A percentile compares a stretch with the other conserved stretches of the same genome.
Evolutionary conservation across 1,140 invertebrate genomes (phyloP).

Genomic region (Varroa destructor): DNA sequence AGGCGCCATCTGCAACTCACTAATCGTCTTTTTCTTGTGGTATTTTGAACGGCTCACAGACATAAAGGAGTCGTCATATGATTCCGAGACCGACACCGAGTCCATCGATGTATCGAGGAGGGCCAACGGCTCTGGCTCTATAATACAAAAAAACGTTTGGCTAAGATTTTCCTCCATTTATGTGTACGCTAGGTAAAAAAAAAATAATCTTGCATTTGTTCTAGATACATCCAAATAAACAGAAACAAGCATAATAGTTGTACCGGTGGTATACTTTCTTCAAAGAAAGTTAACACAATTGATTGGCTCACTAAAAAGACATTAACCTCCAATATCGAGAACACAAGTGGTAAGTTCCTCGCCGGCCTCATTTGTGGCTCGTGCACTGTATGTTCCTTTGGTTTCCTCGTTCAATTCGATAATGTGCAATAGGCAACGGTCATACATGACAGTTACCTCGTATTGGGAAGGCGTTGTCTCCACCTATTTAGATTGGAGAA

Average conservation of each 20-base stretch:
- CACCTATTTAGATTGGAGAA: not conserved
- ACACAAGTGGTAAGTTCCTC: slow-evolving; percentile 37
- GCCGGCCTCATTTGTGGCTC: slow-evolving; percentile 62
- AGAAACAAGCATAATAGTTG: too few species aligned
- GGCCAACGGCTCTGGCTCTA: slow-evolving; percentile 12
- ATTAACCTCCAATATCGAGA: slow-evolving; percentile 30
- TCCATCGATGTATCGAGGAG: slow-evolving; percentile 22
- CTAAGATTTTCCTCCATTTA: too few species aligned
- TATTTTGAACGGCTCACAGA: not conserved
- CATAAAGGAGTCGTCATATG: slow-evolving; percentile 20
- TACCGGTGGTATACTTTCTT: too few species aligned
- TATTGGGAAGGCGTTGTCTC: slow-evolving; percentile 21
- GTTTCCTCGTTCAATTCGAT: slow-evolving; percentile 26
- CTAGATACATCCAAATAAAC: too few species aligned
- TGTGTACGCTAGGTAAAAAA: too few species aligned
- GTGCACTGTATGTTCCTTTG: slow-evolving; percentile 19
- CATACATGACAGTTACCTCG: slow-evolving; percentile 26
- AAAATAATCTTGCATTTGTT: too few species aligned
- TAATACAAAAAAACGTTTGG: too few species aligned
- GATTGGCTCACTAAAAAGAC: too few species aligned
- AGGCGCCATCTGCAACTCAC: slow-evolving; percentile 16
- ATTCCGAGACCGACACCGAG: slow-evolving; percentile 6
- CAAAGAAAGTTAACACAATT: too few species aligned
- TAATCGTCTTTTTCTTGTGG: slow-evolving; percentile 4
- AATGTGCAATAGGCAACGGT: slow-evolving; percentile 20